phyloP scores from a whole-genome alignment of 2,888 invertebrate genomes.

The Ichneumoninae sp. region DNA sequence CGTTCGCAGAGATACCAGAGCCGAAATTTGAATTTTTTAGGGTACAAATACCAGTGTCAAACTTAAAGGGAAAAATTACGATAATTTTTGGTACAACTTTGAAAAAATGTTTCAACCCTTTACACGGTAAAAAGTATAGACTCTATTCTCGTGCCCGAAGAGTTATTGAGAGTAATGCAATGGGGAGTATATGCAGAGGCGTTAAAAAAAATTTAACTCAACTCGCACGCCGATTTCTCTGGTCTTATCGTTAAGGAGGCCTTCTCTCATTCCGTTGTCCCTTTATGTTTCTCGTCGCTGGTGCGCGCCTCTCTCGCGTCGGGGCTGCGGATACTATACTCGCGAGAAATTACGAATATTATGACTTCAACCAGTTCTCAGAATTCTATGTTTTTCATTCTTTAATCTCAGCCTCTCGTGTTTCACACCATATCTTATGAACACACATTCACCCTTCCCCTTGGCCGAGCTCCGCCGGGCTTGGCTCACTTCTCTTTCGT shows the following conservation, averaged over 20 bases:
- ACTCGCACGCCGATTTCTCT: conserved; percentile 57
- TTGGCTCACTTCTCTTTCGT: conserved; percentile 40
- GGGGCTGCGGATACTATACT: conserved; percentile 28
- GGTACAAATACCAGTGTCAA: not conserved
- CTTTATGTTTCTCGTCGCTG: conserved; percentile 35
- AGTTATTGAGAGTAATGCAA: conserved; percentile 11
- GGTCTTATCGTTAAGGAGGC: conserved; percentile 59
- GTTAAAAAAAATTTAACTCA: conserved; percentile 44
- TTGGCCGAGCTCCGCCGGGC: conserved; percentile 35
- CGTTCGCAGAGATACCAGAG: no score
- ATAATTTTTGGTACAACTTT: not conserved
- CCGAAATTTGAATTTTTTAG: not conserved
- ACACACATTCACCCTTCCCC: conserved; percentile 68
- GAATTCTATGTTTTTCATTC: conserved; percentile 84
- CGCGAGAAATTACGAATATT: conserved; percentile 83
- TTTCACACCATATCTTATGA: conserved; percentile 82
- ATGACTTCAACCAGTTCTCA: conserved; percentile 83
- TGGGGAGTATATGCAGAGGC: not conserved
- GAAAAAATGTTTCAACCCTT: not conserved
- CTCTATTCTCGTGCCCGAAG: not conserved
- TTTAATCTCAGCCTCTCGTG: conserved; percentile 84
- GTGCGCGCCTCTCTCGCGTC: conserved; percentile 44
- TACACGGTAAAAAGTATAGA: no score
- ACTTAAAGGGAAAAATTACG: no score
- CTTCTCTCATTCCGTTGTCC: conserved; percentile 31